Evolutionary conservation across 1,140 invertebrate genomes (phyloP).

Genomic region (Drosophila pseudoobscura): DNA sequence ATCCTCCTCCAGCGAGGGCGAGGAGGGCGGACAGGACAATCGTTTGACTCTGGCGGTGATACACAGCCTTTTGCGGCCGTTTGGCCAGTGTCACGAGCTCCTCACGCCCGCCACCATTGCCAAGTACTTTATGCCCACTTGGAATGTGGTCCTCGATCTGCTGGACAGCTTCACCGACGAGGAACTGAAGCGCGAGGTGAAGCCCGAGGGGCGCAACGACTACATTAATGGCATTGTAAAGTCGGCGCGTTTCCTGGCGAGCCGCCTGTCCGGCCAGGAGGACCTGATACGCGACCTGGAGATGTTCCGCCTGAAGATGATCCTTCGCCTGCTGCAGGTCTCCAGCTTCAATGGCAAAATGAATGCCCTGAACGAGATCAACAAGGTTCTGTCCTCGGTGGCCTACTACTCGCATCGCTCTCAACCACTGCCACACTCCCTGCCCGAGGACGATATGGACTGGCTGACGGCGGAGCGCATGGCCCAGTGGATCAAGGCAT

Average conservation of each 20-base stretch:
- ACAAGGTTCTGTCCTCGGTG: constrained; percentile 97
- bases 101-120: constrained; percentile 94
- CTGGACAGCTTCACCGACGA: constrained; percentile 98
- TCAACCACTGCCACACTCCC: constrained; percentile 84
- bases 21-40: constrained; percentile 69
- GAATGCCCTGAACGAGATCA: constrained; percentile 99
- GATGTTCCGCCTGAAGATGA: constrained; percentile 98
- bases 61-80: constrained; percentile 93
- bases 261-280: constrained; percentile 90
- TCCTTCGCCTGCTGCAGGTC: constrained; percentile 96
- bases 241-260: constrained; percentile 94
- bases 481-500: constrained; percentile 98
- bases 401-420: constrained; percentile 92
- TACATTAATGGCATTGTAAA: constrained; percentile 95
- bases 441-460: constrained; percentile 90
- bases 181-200: constrained; percentile 97
- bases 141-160: constrained; percentile 96
- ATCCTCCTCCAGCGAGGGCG: constrained; percentile 35
- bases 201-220: constrained; percentile 97
- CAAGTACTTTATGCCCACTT: constrained; percentile 96
- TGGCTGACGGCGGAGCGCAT: constrained; percentile 97
- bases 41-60: constrained; percentile 90
- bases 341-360: constrained; percentile 99
- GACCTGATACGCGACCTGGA: constrained; percentile 94
- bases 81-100: constrained; percentile 96